phyloP scores from a whole-genome alignment of 2,888 invertebrate species.

The Hirtodrosophila confusa region DNA sequence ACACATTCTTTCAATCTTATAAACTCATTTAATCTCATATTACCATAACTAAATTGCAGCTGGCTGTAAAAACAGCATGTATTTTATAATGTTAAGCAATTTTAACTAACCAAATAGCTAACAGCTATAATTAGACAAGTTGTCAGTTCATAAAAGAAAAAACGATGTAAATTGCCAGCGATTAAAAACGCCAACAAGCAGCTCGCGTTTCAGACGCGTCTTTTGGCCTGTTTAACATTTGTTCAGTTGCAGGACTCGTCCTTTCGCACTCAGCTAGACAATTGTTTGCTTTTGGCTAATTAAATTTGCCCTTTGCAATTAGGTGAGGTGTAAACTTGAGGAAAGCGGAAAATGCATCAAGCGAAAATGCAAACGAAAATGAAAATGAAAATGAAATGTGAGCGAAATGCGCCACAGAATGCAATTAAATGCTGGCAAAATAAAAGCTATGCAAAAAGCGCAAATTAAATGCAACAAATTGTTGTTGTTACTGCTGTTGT shows the following conservation, averaged over 20 bases:
- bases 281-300: slow-evolving; percentile 63
- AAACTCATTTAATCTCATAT: no score
- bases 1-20: no score
- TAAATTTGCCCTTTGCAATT: slow-evolving; percentile 64
- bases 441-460: slow-evolving; percentile 38
- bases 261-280: background rate
- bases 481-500: slow-evolving; percentile 24
- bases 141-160: no score
- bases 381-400: slow-evolving; percentile 38
- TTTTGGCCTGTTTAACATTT: slow-evolving; percentile 6
- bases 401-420: slow-evolving; percentile 45
- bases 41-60: no score
- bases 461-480: slow-evolving; percentile 68
- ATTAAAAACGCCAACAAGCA: background rate
- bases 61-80: no score
- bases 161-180: no score
- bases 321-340: slow-evolving; percentile 30
- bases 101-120: no score
- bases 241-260: background rate
- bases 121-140: no score
- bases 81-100: no score
- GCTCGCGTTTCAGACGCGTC: background rate
- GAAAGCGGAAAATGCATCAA: slow-evolving; percentile 30
- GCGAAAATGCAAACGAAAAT: slow-evolving; percentile 31
- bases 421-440: slow-evolving; percentile 60